These are phyloP conservation scores for Chamaea fasciata DNA, from an alignment of 2,113 vertebrate species.

Conservation along the genomic window DNA sequence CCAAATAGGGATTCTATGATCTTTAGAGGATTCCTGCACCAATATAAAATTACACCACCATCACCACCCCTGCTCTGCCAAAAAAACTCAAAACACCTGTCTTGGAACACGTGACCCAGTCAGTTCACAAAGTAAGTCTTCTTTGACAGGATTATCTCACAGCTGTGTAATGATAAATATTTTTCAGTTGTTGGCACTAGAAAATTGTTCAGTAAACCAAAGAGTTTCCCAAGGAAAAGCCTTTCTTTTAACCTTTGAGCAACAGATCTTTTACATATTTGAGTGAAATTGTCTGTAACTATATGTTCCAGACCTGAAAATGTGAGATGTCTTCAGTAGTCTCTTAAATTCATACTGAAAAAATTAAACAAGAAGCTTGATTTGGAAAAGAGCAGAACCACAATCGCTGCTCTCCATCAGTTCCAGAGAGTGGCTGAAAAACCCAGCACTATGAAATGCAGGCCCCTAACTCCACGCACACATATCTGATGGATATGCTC, in stretches of 20 bases:
- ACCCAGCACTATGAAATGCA: not conserved
- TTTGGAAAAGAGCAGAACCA: not conserved
- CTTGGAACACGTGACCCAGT: not conserved
- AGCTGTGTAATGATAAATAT: not conserved
- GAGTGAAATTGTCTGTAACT: not conserved
- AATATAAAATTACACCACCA: not conserved
- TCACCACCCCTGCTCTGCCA: not conserved
- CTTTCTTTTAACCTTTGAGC: not conserved
- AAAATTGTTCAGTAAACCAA: not conserved
- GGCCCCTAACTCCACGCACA: not conserved
- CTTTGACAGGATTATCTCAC: not conserved
- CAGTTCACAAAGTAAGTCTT: not conserved
- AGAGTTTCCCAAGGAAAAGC: not conserved
- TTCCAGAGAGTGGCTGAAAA: not conserved
- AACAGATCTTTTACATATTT: not conserved
- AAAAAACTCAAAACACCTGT: not conserved
- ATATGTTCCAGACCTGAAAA: not conserved
- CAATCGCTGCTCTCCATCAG: accelerated
- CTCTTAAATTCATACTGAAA: not conserved
- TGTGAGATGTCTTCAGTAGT: not conserved
- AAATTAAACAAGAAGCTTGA: not conserved
- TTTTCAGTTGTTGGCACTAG: not conserved
- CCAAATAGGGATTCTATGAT: not conserved
- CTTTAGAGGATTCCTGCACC: not conserved
- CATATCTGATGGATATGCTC: not conserved